These are phyloP conservation scores for Neolamprologus brichardi DNA, from an alignment of 2,113 vertebrate genomes.

Conservation along the genomic window DNA sequence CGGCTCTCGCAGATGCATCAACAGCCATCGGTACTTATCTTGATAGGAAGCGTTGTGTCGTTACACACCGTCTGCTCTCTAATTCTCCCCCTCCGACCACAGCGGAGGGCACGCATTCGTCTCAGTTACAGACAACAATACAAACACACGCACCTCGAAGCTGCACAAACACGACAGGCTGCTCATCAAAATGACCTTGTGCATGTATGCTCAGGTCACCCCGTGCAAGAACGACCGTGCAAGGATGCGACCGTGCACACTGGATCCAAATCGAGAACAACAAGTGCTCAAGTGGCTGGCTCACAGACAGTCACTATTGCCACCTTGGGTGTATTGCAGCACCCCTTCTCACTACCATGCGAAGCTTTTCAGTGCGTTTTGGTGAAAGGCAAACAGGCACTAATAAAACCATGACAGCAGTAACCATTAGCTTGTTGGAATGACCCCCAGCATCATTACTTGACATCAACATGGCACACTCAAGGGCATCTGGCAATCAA, in stretches of 20 bases:
- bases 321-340: constrained; percentile 34
- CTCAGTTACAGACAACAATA: constrained; percentile 6
- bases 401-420: background rate
- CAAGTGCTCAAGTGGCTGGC: constrained; percentile 57
- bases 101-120: constrained; percentile 18
- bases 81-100: constrained; percentile 28
- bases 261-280: constrained; percentile 44
- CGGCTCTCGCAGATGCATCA: background rate
- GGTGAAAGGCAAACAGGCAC: constrained; percentile 7
- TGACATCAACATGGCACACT: constrained; percentile 57
- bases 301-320: constrained; percentile 11
- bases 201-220: constrained; percentile 49
- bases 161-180: background rate
- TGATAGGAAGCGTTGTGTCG: constrained; percentile 27
- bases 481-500: constrained; percentile 62
- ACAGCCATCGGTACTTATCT: constrained; percentile 9
- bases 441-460: constrained; percentile 49
- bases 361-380: background rate
- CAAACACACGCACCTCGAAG: background rate
- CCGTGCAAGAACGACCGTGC: background rate
- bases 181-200: constrained; percentile 62
- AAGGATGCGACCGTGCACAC: background rate
- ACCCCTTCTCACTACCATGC: background rate
- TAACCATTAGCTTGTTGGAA: constrained; percentile 34
- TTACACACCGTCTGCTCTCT: constrained; percentile 46